Evolutionary conservation across 1,140 invertebrate species (phyloP).

Genomic region (Drosophila ambigua): DNA sequence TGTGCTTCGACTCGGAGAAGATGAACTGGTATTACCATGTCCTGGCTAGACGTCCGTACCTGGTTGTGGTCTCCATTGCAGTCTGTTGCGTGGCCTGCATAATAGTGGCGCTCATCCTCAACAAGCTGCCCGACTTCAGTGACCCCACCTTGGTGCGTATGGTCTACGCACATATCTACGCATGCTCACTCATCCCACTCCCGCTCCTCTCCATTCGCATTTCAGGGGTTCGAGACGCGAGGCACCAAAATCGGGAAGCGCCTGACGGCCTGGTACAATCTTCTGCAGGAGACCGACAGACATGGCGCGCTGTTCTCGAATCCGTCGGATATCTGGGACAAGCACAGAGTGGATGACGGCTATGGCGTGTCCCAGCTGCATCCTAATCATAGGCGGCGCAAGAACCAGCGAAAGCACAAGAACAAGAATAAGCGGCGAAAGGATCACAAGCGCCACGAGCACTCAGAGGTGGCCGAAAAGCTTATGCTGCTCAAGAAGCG

Average conservation of each 20-base stretch:
- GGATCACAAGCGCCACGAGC: slow-evolving; percentile 76
- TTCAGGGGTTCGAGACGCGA: slow-evolving; percentile 93
- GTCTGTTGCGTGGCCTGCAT: slow-evolving; percentile 89
- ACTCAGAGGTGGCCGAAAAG: slow-evolving; percentile 49
- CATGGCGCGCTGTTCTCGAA: slow-evolving; percentile 89
- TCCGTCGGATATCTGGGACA: slow-evolving; percentile 86
- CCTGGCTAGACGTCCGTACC: slow-evolving; percentile 90
- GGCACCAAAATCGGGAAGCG: slow-evolving; percentile 91
- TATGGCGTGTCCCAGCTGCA: slow-evolving; percentile 51
- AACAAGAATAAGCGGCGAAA: slow-evolving; percentile 84
- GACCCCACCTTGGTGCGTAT: slow-evolving; percentile 89
- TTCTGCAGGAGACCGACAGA: slow-evolving; percentile 89
- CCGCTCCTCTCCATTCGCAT: background rate
- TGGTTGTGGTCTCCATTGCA: slow-evolving; percentile 88
- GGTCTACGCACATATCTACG: slow-evolving; percentile 30
- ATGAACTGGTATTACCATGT: slow-evolving; percentile 87
- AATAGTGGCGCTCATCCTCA: slow-evolving; percentile 88
- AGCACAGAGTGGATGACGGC: slow-evolving; percentile 53
- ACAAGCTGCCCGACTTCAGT: slow-evolving; percentile 90
- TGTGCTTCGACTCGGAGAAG: slow-evolving; percentile 74
- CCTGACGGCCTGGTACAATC: slow-evolving; percentile 92
- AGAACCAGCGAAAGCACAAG: slow-evolving; percentile 76
- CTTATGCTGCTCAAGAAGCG: slow-evolving; percentile 61
- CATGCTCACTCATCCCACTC: slow-evolving; percentile 33
- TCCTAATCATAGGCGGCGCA: slow-evolving; percentile 72